phyloP scores from a whole-genome alignment of 2,888 invertebrate species.

The Unio delphinus region DNA sequence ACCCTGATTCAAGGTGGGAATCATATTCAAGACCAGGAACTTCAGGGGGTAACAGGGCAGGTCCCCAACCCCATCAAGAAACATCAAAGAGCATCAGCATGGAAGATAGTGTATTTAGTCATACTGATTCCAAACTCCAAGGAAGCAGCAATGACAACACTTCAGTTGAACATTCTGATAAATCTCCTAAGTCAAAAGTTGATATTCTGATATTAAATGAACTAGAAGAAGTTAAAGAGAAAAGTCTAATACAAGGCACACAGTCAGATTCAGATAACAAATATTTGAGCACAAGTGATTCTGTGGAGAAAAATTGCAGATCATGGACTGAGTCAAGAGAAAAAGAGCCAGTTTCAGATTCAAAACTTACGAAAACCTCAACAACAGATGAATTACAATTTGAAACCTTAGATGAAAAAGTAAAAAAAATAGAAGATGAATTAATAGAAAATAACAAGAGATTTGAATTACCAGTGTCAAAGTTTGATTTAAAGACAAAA shows the following conservation, averaged over 20 bases:
- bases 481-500: not conserved
- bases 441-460: slow-evolving; percentile 21
- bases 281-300: not conserved
- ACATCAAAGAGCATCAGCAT: slow-evolving; percentile 25
- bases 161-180: not conserved
- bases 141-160: slow-evolving; percentile 2
- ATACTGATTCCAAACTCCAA: slow-evolving; percentile 7
- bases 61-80: too few relatives aligned
- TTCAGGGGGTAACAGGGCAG: too few relatives aligned
- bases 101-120: slow-evolving; percentile 5
- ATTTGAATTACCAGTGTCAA: not conserved
- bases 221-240: slow-evolving; percentile 1
- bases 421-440: slow-evolving; percentile 29
- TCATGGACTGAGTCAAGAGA: too few relatives aligned
- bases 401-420: slow-evolving; percentile 29
- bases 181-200: slow-evolving; percentile 4
- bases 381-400: slow-evolving; percentile 13
- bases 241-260: not conserved
- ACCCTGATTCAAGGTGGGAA: slow-evolving; percentile 44
- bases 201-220: slow-evolving; percentile 3
- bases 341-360: not conserved
- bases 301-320: too few relatives aligned
- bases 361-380: slow-evolving; percentile 1
- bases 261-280: not conserved
- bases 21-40: slow-evolving; percentile 19